Evolutionary conservation across 2,113 vertebrate genomes (phyloP).

Genomic region (Phrynosoma blainvillii): DNA sequence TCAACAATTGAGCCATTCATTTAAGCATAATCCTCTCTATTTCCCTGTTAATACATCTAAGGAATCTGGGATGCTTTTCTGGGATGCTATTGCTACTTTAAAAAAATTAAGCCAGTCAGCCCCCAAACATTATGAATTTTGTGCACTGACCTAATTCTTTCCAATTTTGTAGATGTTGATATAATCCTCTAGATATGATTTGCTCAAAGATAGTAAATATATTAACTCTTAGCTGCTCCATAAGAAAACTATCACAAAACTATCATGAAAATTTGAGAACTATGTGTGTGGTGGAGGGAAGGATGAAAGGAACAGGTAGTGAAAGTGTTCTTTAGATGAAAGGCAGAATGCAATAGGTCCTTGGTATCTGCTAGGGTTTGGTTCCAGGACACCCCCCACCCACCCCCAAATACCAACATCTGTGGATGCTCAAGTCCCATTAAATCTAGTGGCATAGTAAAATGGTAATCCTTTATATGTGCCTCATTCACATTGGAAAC

Average conservation of each 20-base stretch:
- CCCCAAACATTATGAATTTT: conserved; percentile 28
- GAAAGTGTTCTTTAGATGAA: too few species aligned
- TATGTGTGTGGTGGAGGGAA: too few species aligned
- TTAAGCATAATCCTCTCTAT: not conserved
- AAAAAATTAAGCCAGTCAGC: conserved; percentile 46
- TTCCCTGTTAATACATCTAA: not conserved
- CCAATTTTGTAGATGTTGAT: conserved; percentile 26
- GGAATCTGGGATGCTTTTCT: conserved; percentile 20
- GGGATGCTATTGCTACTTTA: conserved; percentile 35
- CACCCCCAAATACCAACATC: too few species aligned
- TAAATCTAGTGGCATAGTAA: too few species aligned
- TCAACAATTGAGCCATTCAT: conserved; percentile 33
- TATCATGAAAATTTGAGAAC: not conserved
- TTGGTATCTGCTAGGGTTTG: too few species aligned
- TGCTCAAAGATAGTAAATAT: conserved; percentile 29
- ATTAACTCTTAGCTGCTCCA: not conserved
- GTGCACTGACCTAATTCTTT: conserved; percentile 32
- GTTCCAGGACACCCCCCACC: too few species aligned
- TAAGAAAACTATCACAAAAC: conserved; percentile 9
- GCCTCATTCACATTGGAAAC: too few species aligned
- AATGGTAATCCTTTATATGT: too few species aligned
- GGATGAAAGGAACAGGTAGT: too few species aligned
- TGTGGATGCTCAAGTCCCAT: too few species aligned
- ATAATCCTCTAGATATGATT: conserved; percentile 24
- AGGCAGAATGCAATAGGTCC: too few species aligned